Conservation (phyloP, 2,888 invertebrate genomes). For the Drosophila kokeensis region DNA sequence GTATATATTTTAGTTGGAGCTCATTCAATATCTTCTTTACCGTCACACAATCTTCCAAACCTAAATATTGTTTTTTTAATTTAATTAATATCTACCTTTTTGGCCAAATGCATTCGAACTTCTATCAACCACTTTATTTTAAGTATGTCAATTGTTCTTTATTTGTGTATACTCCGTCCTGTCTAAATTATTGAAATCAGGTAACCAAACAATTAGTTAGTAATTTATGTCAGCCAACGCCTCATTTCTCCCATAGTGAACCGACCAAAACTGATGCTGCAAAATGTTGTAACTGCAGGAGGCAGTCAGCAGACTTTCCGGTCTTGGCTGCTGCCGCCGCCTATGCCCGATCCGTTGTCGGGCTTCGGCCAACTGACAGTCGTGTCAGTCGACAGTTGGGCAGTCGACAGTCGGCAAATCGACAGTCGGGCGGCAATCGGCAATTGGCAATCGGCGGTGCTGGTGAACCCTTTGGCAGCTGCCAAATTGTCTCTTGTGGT, state of each 20-base stretch:
- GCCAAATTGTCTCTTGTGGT: slow-evolving; percentile 83
- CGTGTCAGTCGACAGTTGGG: slow-evolving; percentile 25
- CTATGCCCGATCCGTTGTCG: slow-evolving; percentile 1
- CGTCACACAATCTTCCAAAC: neutral
- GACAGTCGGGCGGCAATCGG: slow-evolving; percentile 22
- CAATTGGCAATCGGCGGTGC: slow-evolving; percentile 35
- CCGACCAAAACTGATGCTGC: slow-evolving; percentile 49
- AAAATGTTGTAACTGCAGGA: slow-evolving; percentile 73
- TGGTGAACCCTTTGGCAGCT: slow-evolving; percentile 74
- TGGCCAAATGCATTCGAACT: neutral
- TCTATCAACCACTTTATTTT: neutral
- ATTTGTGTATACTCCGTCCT: neutral
- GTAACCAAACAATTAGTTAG: neutral
- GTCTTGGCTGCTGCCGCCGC: slow-evolving; percentile 5
- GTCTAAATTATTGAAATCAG: neutral
- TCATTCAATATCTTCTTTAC: neutral
- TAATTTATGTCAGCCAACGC: neutral
- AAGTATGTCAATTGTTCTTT: neutral
- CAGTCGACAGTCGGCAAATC: slow-evolving; percentile 34
- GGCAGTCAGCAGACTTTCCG: slow-evolving; percentile 55
- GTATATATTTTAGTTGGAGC: neutral
- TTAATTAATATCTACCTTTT: neutral
- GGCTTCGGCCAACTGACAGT: slow-evolving; percentile 4
- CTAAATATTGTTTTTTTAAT: neutral
- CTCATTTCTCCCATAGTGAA: slow-evolving; percentile 3